These are phyloP conservation scores for Pleuronectes platessa DNA, from an alignment of 2,113 vertebrate genomes.

Conservation along the genomic window DNA sequence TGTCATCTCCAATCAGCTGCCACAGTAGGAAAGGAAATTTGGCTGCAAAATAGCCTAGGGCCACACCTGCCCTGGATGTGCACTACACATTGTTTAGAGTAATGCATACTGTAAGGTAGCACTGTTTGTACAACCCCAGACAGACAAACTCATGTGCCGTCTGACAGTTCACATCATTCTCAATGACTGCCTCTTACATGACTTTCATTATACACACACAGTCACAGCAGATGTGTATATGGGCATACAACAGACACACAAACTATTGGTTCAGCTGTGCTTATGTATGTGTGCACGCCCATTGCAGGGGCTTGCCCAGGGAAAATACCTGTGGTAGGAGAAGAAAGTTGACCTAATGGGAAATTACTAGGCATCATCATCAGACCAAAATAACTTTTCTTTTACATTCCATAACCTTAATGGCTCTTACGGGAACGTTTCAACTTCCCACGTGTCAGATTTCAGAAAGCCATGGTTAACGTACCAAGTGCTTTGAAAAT, in stretches of 20 bases:
- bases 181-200: not conserved
- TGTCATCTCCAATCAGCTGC: slow-evolving; percentile 32
- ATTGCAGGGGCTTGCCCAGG: slow-evolving; percentile 57
- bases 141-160: not conserved
- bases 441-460: slow-evolving; percentile 46
- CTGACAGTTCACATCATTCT: not conserved
- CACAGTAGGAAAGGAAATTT: not conserved
- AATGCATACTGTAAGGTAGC: not conserved
- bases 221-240: slow-evolving; percentile 11
- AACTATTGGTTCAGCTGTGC: slow-evolving; percentile 36
- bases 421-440: slow-evolving; percentile 50
- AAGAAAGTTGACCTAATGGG: slow-evolving; percentile 67
- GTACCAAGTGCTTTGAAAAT: slow-evolving; percentile 19
- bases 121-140: not conserved
- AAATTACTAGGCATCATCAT: slow-evolving; percentile 64
- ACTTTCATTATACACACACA: not conserved
- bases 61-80: not conserved
- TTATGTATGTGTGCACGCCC: slow-evolving; percentile 42
- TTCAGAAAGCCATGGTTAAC: not conserved
- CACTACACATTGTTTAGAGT: not conserved
- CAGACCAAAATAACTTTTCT: slow-evolving; percentile 48
- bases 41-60: slow-evolving; percentile 5
- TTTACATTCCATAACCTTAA: slow-evolving; percentile 48
- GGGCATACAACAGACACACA: not conserved
- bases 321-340: slow-evolving; percentile 71